Evolutionary conservation across 2,797 vertebrate genomes (phyloP), one percentile per base, ranked within the genome.

Genomic region (Coluber constrictor): DNA sequence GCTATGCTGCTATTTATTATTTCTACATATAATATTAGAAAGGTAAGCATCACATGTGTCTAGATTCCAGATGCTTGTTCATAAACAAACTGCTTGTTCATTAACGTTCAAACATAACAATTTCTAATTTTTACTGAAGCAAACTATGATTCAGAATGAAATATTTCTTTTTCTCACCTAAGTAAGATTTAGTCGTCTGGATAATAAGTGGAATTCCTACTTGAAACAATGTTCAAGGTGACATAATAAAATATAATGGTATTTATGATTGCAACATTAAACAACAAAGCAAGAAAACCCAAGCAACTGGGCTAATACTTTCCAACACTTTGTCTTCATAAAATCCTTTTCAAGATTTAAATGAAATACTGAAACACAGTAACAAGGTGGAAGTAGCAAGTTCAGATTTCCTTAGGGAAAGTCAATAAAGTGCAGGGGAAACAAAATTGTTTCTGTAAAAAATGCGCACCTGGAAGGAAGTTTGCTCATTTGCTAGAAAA

Each of bases 181-280:
- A 16, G 18, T 23, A 74, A 74, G 47, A 27, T 32, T 37, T 55
- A 25, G 9, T 20, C 0, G 13, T 54, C 89, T 56, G 47, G n/a
- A 12, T 13, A 25, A 54, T 1, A n/a, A n/a, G 29, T 74, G 23
- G 29, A 47, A 90, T 90, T 74, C n/a, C 13, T 90, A 16, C 7
- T 20, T 16, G 9, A 86, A 15, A 91, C 16, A 60, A 83, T 32
- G 16, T 37, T 55, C 6, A 4, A 63, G 29, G 43, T 89, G 12
- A n/a, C 32, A 29, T 57, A 88, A 47, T 74, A 79, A 74, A 88
- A 88, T 70, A 57, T 6, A 89, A 47, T 47, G 74, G 10, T 43
- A 43, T 79, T 79, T 79, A 79, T 47, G 37, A 11, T 0, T 43
- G 88, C 87, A 95, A 94, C 89, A 27, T 16, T 91, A 61, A 91